These are phyloP conservation scores for Myotis pilosus DNA, from an alignment of 2,797 vertebrate genomes.

Conservation along the genomic window DNA sequence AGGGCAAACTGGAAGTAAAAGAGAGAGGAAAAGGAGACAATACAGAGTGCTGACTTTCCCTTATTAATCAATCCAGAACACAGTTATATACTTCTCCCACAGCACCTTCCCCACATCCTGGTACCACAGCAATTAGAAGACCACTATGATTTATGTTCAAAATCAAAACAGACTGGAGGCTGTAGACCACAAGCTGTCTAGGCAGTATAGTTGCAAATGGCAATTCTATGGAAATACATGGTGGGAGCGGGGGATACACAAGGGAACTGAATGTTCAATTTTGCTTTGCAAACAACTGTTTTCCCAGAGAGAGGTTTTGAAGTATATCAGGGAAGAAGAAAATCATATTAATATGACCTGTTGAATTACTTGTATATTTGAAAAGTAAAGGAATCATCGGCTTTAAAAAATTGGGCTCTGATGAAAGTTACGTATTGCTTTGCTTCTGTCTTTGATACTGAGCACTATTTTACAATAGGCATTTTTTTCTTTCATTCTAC, in stretches of 20 bases:
- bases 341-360: slow-evolving; percentile 28
- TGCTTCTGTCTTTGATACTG: slow-evolving; percentile 41
- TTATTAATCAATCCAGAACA: background rate
- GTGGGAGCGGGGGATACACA: background rate
- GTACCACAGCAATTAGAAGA: background rate
- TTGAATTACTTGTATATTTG: slow-evolving; percentile 41
- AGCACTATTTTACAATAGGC: background rate
- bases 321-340: background rate
- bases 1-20: slow-evolving; percentile 27
- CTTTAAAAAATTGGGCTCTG: slow-evolving; percentile 43
- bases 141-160: slow-evolving; percentile 46
- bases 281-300: slow-evolving; percentile 57
- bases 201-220: background rate
- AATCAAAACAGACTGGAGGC: slow-evolving; percentile 43
- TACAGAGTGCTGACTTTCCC: background rate
- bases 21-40: background rate
- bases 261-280: slow-evolving; percentile 42
- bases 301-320: slow-evolving; percentile 24
- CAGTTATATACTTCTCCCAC: background rate
- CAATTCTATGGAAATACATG: background rate
- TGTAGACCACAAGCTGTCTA: background rate
- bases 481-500: background rate
- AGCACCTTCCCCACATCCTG: background rate
- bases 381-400: slow-evolving; percentile 35
- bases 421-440: slow-evolving; percentile 34